Evolutionary conservation across 2,113 vertebrate genomes (phyloP).

Genomic region (Hippolais icterina): DNA sequence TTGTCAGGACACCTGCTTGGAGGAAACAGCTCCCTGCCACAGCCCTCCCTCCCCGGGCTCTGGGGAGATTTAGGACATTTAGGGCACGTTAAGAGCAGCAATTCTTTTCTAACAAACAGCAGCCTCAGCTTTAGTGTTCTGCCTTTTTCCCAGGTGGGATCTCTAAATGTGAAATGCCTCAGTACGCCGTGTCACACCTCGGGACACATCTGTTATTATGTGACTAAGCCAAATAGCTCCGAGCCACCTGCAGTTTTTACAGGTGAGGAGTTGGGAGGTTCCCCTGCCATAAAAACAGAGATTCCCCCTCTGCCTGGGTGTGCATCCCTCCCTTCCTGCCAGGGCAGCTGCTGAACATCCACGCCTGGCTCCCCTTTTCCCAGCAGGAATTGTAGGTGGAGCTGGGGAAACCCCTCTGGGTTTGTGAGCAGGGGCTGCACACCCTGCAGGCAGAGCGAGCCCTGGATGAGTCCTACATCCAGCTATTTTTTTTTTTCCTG

Average conservation of each 20-base stretch:
- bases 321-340: background rate
- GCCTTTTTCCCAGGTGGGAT: conserved; percentile 82
- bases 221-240: conserved; percentile 85
- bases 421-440: background rate
- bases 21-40: background rate
- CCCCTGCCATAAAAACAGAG: background rate
- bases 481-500: background rate
- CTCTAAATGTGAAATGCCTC: conserved; percentile 90
- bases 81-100: background rate
- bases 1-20: background rate
- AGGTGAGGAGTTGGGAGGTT: conserved; percentile 75
- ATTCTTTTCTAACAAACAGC: background rate
- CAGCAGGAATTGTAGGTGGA: background rate
- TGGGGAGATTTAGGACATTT: background rate
- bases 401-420: background rate
- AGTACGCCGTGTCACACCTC: conserved; percentile 95
- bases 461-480: background rate
- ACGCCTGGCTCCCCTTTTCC: background rate
- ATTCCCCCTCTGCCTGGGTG: background rate
- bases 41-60: background rate
- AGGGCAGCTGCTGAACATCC: background rate
- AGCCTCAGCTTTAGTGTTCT: conserved; percentile 32
- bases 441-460: background rate
- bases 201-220: conserved; percentile 96
- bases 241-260: conserved; percentile 94